Conservation (phyloP, 2,888 invertebrate species). For the Malacosoma neustria region DNA sequence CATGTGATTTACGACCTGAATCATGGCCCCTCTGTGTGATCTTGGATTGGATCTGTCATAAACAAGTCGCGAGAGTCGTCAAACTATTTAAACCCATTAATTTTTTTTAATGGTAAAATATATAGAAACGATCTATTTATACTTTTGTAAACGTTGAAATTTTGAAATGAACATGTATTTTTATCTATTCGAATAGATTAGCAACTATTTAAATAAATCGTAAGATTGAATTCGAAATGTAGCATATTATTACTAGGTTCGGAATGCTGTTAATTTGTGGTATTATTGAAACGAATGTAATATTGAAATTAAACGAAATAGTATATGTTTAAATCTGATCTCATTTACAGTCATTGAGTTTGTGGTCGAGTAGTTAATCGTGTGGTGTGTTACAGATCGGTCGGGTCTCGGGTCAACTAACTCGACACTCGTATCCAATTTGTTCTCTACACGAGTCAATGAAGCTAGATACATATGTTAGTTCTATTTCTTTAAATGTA, state of each 20-base stretch:
- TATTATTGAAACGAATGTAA: too few species aligned
- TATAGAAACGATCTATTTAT: slow-evolving; percentile 2
- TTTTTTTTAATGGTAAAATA: slow-evolving; percentile 1
- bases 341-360: background rate
- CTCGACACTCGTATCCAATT: slow-evolving; percentile 68
- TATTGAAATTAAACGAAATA: too few species aligned
- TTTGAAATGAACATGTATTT: slow-evolving; percentile 3
- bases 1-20: slow-evolving; percentile 7
- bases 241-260: too few species aligned
- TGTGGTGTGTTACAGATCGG: slow-evolving; percentile 38
- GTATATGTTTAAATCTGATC: background rate
- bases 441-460: slow-evolving; percentile 42
- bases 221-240: background rate
- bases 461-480: slow-evolving; percentile 35
- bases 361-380: slow-evolving; percentile 30
- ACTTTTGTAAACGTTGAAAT: slow-evolving; percentile 2
- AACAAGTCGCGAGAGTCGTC: slow-evolving; percentile 4
- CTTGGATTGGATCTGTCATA: slow-evolving; percentile 6
- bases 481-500: slow-evolving; percentile 9
- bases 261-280: too few species aligned
- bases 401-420: slow-evolving; percentile 58
- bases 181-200: background rate
- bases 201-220: background rate
- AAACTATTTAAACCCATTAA: slow-evolving; percentile 5
- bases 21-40: slow-evolving; percentile 11